These are phyloP conservation scores for Microchirus variegatus DNA, from an alignment of 2,797 vertebrate species.

Conservation along the genomic window DNA sequence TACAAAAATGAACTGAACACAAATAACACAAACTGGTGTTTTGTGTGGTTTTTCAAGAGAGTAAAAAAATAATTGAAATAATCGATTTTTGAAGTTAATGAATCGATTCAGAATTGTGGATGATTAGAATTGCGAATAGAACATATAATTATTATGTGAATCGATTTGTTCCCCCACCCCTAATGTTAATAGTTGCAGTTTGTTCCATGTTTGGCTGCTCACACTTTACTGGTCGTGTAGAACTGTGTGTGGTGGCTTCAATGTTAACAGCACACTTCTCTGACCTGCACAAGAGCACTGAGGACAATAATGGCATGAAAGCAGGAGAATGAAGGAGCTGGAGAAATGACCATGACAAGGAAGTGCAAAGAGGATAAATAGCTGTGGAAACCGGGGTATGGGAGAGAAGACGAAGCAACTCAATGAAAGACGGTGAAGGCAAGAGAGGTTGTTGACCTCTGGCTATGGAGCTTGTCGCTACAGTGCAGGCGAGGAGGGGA, in stretches of 20 bases:
- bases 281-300: constrained; percentile 43
- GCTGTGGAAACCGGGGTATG: constrained; percentile 27
- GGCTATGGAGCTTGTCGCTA: constrained; percentile 59
- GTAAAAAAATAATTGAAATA: too few species aligned
- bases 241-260: constrained; percentile 1
- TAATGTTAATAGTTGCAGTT: too few species aligned
- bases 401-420: constrained; percentile 45
- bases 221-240: constrained; percentile 23
- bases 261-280: constrained; percentile 49
- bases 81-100: too few species aligned
- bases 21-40: constrained; percentile 34
- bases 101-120: too few species aligned
- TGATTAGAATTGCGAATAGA: too few species aligned
- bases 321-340: constrained; percentile 10
- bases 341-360: neutral
- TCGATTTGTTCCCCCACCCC: too few species aligned
- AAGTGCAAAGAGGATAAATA: constrained; percentile 28
- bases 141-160: too few species aligned
- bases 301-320: constrained; percentile 39
- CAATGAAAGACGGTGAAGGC: constrained; percentile 51
- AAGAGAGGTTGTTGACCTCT: constrained; percentile 73
- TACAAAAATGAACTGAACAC: too few species aligned
- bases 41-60: too few species aligned
- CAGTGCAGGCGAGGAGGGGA: constrained; percentile 39
- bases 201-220: constrained; percentile 9